Evolutionary conservation across 2,797 vertebrate genomes (phyloP).

Genomic region (Macrochelys suwanniensis): DNA sequence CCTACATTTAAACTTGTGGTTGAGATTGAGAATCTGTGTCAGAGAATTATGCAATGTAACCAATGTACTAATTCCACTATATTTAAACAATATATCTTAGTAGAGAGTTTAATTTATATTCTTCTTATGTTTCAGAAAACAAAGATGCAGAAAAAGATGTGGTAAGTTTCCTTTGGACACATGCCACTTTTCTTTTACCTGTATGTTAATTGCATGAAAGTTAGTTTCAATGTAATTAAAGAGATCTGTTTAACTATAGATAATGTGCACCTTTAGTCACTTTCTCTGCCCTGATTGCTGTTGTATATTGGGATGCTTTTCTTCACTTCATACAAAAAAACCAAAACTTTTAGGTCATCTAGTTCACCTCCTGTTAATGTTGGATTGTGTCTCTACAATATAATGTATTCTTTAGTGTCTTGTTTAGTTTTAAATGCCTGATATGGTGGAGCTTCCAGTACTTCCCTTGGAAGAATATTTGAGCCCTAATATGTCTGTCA

Average conservation of each 20-base stretch:
- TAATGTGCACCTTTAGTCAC: background rate
- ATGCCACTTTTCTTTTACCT: background rate
- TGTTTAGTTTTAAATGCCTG: background rate
- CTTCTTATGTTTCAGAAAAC: background rate
- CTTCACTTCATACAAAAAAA: background rate
- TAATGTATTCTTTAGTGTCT: background rate
- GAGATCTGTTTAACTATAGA: background rate
- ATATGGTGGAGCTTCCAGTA: background rate
- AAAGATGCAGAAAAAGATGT: slow-evolving; percentile 12
- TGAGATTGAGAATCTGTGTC: background rate
- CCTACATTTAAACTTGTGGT: background rate
- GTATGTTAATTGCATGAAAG: background rate
- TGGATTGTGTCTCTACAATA: background rate
- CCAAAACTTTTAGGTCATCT: background rate
- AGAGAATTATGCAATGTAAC: fast-evolving
- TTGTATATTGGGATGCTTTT: background rate
- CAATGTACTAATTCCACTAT: background rate
- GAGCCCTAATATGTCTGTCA: background rate
- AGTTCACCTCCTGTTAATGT: background rate
- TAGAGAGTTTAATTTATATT: background rate
- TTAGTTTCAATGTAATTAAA: background rate
- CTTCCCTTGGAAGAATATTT: background rate
- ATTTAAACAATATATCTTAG: background rate
- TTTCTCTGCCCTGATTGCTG: background rate
- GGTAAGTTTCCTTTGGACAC: slow-evolving; percentile 48